Evolutionary conservation across 2,113 vertebrate species (phyloP), one percentile per base, ranked within the genome.

Genomic region (Felis chaus): DNA sequence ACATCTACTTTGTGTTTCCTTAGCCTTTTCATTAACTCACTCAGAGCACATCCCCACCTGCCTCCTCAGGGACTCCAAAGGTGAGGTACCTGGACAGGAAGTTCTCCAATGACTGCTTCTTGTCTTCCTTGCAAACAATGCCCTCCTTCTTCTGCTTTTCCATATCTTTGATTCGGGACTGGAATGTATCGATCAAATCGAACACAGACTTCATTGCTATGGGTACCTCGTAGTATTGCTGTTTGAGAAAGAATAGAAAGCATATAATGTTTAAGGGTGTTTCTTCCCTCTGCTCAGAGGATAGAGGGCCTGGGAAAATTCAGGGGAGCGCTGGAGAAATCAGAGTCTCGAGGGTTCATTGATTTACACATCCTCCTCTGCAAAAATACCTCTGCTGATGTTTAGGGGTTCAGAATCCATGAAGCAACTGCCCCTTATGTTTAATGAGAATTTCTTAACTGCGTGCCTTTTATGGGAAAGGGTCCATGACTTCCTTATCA

Each of bases 221-320:
- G 48, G 99, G 99, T 85, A 99, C 99, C 98, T 99, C 99, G 66
- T 99, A 99, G 92, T 99, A 99, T 99, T 99, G 99, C 99, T 99
- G 98, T 97, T 93, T 81, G 84, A 91, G 81, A 97, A 98, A 98
- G 86, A 66, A 86, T 7, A 96, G 36, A 65, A 79, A 66, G 1
- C 13, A 87, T 12, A n/a, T 33, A 53, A 48, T 78, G 27, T 83
- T 27, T 89, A 50, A 85, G 36, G 33, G 16, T 48, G 65, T 91
- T 84, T 91, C 69, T 83, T 65, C 27, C n/a, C 39, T 90, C 33
- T 79, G 16, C 50, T 82, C 57, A 92, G 23, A 68, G 21, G 23
- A 53, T 16, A 78, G 61, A 68, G 45, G 50, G 15, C 21, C 19
- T 74, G 23, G 27, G 61, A 85, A 41, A 76, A 88, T 27, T 91